A percentile compares a stretch with the other conserved stretches of the same genome.
These are phyloP conservation scores for Fistularia tabacaria DNA, from an alignment of 2,797 vertebrate genomes.

Conservation along the genomic window DNA sequence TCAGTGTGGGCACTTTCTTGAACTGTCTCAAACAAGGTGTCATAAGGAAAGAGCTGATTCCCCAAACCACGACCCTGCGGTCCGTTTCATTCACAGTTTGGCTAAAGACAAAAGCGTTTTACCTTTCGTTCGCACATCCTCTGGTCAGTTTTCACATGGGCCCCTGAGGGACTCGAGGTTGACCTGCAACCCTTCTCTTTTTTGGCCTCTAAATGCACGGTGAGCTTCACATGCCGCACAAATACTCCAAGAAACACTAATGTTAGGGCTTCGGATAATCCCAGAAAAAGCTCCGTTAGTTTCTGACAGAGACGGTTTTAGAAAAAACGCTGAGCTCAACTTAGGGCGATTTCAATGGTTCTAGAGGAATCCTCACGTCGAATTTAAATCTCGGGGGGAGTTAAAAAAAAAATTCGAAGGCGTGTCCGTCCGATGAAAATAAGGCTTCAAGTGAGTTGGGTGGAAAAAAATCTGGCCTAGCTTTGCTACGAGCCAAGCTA, in stretches of 20 bases:
- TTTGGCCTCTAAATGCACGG: conserved; percentile 32
- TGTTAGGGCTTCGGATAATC: conserved; percentile 9
- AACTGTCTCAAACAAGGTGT: conserved; percentile 66
- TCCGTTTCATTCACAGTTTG: conserved; percentile 57
- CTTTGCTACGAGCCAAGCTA: too few species aligned
- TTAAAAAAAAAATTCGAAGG: too few species aligned
- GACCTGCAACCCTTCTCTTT: conserved; percentile 29
- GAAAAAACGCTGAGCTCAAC: too few species aligned
- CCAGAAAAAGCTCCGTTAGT: neutral
- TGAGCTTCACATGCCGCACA: conserved; percentile 5
- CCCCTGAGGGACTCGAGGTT: conserved; percentile 48
- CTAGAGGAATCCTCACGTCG: too few species aligned
- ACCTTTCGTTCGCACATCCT: conserved; percentile 59
- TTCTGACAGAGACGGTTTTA: too few species aligned
- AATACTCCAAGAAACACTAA: too few species aligned
- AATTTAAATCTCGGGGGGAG: too few species aligned
- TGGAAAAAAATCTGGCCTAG: too few species aligned
- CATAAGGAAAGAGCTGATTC: conserved; percentile 61
- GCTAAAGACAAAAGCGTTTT: conserved; percentile 57
- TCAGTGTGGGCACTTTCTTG: conserved; percentile 64
- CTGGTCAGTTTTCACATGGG: conserved; percentile 50
- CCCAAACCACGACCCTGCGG: conserved; percentile 55
- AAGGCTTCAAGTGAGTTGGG: too few species aligned
- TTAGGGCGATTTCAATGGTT: too few species aligned
- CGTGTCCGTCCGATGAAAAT: too few species aligned